Evolutionary conservation across 2,888 invertebrate species (phyloP).

Genomic region (Pristionchus entomophagus): DNA sequence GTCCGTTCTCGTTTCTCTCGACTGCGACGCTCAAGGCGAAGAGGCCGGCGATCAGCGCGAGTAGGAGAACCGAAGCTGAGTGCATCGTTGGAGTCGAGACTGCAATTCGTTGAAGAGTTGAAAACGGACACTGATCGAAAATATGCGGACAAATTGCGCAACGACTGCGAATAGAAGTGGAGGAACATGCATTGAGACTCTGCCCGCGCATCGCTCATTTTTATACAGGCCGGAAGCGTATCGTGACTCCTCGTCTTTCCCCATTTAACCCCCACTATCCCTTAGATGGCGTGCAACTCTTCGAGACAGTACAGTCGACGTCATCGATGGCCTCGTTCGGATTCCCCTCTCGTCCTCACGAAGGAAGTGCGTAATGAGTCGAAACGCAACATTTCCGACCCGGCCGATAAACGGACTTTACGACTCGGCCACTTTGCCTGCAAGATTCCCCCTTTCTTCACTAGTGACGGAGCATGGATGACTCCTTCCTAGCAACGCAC

Average conservation of each 20-base stretch:
- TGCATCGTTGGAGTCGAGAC: not conserved
- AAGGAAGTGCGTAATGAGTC: not conserved
- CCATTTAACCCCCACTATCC: not conserved
- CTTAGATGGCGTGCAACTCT: conserved; percentile 21
- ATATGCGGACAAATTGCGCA: too few relatives aligned
- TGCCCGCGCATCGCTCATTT: not conserved
- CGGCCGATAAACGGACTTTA: not conserved
- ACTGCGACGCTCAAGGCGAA: not conserved
- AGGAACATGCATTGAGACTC: not conserved
- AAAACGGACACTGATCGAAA: too few relatives aligned
- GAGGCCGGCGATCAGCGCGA: not conserved
- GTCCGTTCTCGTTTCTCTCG: not conserved
- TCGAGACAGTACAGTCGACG: not conserved
- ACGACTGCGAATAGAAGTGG: too few relatives aligned
- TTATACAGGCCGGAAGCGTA: not conserved
- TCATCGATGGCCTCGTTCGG: not conserved
- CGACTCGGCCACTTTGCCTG: not conserved
- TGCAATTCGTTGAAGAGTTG: not conserved
- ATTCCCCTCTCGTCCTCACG: not conserved
- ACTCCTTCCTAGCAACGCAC: not conserved
- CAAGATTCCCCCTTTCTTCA: not conserved
- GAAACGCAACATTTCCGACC: not conserved
- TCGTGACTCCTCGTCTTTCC: conserved; percentile 5
- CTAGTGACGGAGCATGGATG: not conserved
- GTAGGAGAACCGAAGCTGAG: conserved; percentile 29